These are phyloP conservation scores for Blennius ocellaris DNA, from an alignment of 2,113 vertebrate species.

Conservation along the genomic window DNA sequence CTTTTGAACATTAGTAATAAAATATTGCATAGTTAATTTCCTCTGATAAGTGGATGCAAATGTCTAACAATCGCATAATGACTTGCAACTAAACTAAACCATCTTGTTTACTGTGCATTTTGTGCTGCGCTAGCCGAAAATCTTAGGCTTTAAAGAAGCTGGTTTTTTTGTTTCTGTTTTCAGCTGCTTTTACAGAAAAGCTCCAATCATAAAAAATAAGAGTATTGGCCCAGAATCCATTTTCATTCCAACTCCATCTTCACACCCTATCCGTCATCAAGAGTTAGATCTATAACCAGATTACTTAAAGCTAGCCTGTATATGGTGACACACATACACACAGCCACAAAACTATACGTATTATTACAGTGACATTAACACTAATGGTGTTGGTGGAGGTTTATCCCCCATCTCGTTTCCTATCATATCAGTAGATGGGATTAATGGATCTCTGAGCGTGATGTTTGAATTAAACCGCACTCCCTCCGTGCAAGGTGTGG, in stretches of 20 bases:
- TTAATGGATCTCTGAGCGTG: constrained; percentile 70
- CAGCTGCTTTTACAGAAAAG: constrained; percentile 3
- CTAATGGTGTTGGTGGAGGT: constrained; percentile 64
- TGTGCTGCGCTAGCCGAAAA: not conserved
- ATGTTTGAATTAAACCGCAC: constrained; percentile 73
- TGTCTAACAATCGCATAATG: not conserved
- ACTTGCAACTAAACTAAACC: not conserved
- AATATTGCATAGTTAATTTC: too few relatives aligned
- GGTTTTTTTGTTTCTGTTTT: not conserved
- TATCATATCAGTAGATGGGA: constrained; percentile 77
- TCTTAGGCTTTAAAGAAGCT: not conserved
- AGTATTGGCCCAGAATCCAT: constrained; percentile 29
- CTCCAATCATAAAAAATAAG: constrained; percentile 29
- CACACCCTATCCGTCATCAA: constrained; percentile 58
- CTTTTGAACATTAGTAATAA: not conserved
- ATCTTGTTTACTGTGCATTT: not conserved
- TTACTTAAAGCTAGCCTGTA: constrained; percentile 53
- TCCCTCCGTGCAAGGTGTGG: constrained; percentile 47
- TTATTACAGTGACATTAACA: constrained; percentile 60
- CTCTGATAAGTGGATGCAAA: too few relatives aligned
- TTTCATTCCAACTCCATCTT: constrained; percentile 34
- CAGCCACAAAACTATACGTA: constrained; percentile 48
- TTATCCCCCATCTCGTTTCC: constrained; percentile 75
- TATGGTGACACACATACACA: constrained; percentile 30
- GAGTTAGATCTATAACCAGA: constrained; percentile 66